phyloP scores from a whole-genome alignment of 1,140 invertebrate genomes.

The Archivesica marissinica region DNA sequence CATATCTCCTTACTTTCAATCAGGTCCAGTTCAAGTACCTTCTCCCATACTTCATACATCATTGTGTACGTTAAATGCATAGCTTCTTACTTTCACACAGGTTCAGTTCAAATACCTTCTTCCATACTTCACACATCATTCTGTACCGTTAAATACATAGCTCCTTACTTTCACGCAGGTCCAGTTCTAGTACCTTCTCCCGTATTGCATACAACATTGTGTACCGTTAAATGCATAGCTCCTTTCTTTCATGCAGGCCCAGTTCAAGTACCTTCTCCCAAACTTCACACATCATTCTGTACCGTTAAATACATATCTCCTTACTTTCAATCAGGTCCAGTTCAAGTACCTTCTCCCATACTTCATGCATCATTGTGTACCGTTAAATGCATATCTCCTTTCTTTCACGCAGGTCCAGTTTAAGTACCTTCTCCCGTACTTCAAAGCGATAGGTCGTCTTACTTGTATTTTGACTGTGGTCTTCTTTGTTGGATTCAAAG shows the following conservation, averaged over 20 bases:
- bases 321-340: constrained; percentile 1
- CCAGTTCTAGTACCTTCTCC: too few species aligned
- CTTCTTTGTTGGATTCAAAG: not conserved
- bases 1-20: not conserved
- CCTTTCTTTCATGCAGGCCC: too few species aligned
- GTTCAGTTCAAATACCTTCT: constrained; percentile 29
- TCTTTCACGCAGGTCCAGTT: constrained; percentile 7
- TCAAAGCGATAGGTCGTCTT: not conserved
- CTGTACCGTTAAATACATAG: too few species aligned
- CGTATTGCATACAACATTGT: too few species aligned
- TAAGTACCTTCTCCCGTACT: constrained; percentile 28
- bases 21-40: constrained; percentile 39
- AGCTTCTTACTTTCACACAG: not conserved
- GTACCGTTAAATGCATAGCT: too few species aligned
- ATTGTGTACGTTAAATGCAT: too few species aligned
- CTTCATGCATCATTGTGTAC: too few species aligned
- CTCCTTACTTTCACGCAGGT: too few species aligned
- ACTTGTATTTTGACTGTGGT: not conserved
- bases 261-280: too few species aligned
- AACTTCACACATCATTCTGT: too few species aligned
- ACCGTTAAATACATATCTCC: too few species aligned
- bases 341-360: constrained; percentile 32
- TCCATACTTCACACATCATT: constrained; percentile 29
- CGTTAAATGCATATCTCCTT: too few species aligned
- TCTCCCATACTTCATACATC: constrained; percentile 20